Evolutionary conservation across 2,113 vertebrate genomes (phyloP).

Genomic region (Colinus virginianus): DNA sequence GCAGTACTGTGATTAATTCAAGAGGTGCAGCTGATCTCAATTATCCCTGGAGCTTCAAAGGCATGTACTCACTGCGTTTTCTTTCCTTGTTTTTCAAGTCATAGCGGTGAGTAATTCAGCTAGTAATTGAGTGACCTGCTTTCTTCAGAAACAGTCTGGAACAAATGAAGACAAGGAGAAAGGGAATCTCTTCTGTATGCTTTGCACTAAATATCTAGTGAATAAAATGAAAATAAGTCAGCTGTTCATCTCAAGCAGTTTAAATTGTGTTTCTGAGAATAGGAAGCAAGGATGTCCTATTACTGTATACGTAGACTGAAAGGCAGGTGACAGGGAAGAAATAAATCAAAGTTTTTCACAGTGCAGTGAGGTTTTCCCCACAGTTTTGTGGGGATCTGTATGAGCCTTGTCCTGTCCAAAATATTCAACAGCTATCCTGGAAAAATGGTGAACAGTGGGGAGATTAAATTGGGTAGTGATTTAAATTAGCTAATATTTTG

Average conservation of each 20-base stretch:
- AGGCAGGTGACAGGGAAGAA: neutral
- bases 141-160: constrained; percentile 46
- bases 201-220: neutral
- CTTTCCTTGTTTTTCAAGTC: constrained; percentile 68
- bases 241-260: neutral
- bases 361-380: neutral
- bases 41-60: constrained; percentile 69
- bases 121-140: constrained; percentile 65
- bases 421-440: neutral
- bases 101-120: constrained; percentile 36
- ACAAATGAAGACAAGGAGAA: neutral
- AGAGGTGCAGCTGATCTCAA: constrained; percentile 49
- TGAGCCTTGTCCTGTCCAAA: neutral
- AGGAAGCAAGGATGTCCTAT: neutral
- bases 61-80: constrained; percentile 24
- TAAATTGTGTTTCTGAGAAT: neutral
- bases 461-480: neutral
- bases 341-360: neutral
- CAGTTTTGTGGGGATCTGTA: neutral
- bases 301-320: neutral
- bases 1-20: constrained; percentile 49
- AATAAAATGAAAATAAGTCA: neutral
- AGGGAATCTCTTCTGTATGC: neutral
- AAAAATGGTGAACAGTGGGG: neutral
- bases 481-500: neutral